Evolutionary conservation across 2,113 vertebrate species (phyloP).

Genomic region (Hemiscyllium ocellatum): DNA sequence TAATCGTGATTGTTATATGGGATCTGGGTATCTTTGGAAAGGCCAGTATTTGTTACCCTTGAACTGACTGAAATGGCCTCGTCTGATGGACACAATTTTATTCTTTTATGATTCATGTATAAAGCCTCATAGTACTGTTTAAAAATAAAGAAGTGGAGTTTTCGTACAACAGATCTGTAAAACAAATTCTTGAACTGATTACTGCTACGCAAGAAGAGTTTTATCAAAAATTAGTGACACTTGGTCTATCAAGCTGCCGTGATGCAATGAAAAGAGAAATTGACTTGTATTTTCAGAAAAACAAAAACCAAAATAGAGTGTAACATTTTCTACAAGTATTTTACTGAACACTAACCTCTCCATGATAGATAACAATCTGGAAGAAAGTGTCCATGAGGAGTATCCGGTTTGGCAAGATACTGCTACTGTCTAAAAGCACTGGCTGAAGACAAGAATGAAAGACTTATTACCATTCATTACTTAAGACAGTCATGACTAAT

Average conservation of each 20-base stretch:
- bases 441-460: slow-evolving; percentile 59
- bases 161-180: not conserved
- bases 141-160: not conserved
- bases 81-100: not conserved
- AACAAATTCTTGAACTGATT: not conserved
- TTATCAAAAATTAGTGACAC: not conserved
- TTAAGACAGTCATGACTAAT: not conserved
- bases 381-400: slow-evolving; percentile 97
- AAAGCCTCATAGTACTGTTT: not conserved
- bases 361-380: slow-evolving; percentile 93
- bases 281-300: not conserved
- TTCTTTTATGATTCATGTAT: not conserved
- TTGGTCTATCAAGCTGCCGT: not conserved
- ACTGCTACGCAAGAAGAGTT: not conserved
- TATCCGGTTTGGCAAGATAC: slow-evolving; percentile 89
- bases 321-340: not conserved
- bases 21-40: too few relatives aligned
- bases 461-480: not conserved
- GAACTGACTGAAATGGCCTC: too few relatives aligned
- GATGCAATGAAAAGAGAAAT: not conserved
- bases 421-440: slow-evolving; percentile 93
- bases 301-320: not conserved
- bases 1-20: not conserved
- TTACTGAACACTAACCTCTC: slow-evolving; percentile 67
- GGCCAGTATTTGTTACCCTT: too few relatives aligned